phyloP scores from a whole-genome alignment of 2,113 vertebrate species.

The rat (Rattus norvegicus) region DNA sequence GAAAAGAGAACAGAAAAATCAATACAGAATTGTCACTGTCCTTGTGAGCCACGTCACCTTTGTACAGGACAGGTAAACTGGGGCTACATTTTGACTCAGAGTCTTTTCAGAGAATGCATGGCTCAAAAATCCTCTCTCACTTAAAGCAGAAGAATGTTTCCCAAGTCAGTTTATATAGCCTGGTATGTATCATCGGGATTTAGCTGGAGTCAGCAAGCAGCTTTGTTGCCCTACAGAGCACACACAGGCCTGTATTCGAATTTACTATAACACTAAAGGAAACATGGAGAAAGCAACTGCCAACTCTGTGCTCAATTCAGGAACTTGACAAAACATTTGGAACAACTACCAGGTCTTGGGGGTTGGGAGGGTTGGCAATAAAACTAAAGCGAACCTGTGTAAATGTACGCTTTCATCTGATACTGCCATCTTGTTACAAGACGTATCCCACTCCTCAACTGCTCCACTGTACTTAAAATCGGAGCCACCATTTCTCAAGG shows the following conservation, averaged over 20 bases:
- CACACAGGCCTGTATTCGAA: neutral
- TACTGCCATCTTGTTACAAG: neutral
- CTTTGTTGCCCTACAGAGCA: neutral
- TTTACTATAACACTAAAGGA: neutral
- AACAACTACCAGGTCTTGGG: neutral
- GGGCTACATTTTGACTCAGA: constrained; percentile 26
- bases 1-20: neutral
- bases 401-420: neutral
- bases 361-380: neutral
- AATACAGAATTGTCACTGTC: neutral
- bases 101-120: neutral
- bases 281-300: neutral
- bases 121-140: constrained; percentile 24
- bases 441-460: neutral
- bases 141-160: neutral
- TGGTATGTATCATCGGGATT: neutral
- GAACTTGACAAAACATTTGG: neutral
- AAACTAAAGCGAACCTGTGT: neutral
- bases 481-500: neutral
- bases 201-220: neutral
- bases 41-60: neutral
- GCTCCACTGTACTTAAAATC: neutral
- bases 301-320: neutral
- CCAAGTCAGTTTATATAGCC: neutral
- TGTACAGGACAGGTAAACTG: neutral